Conservation (phyloP, 2,113 vertebrate genomes). For the Clarias batrachus region DNA sequence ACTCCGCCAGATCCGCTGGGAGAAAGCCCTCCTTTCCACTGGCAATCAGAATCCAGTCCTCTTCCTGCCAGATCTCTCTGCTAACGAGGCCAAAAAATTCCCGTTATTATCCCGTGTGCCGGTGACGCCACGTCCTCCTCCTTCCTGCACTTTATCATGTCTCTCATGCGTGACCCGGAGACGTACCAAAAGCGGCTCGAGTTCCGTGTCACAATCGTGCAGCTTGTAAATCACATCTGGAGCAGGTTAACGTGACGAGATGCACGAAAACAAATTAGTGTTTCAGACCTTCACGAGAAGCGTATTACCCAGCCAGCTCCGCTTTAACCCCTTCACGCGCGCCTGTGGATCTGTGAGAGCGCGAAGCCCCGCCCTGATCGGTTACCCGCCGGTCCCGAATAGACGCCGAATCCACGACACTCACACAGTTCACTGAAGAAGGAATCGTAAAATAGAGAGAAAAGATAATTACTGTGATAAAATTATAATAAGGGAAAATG, state of each 20-base stretch:
- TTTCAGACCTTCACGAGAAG: too few relatives aligned
- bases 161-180: constrained; percentile 38
- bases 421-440: too few relatives aligned
- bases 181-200: constrained; percentile 19
- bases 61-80: constrained; percentile 24
- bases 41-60: constrained; percentile 12
- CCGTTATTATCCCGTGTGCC: neutral
- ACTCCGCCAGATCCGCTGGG: constrained; percentile 12
- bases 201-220: neutral
- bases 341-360: neutral
- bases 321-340: neutral
- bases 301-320: neutral
- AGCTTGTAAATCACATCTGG: constrained; percentile 5
- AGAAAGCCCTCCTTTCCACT: constrained; percentile 28
- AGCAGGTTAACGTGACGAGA: neutral
- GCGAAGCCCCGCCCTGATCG: neutral
- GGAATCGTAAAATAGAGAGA: neutral
- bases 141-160: constrained; percentile 40
- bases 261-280: neutral
- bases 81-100: constrained; percentile 28
- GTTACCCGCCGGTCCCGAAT: neutral
- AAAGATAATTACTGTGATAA: neutral
- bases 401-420: neutral
- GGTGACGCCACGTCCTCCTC: constrained; percentile 22
- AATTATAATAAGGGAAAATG: too few relatives aligned